Evolutionary conservation across 2,888 invertebrate species (phyloP), one percentile per base, ranked within the genome.

Genomic region (Calameuta idolon): DNA sequence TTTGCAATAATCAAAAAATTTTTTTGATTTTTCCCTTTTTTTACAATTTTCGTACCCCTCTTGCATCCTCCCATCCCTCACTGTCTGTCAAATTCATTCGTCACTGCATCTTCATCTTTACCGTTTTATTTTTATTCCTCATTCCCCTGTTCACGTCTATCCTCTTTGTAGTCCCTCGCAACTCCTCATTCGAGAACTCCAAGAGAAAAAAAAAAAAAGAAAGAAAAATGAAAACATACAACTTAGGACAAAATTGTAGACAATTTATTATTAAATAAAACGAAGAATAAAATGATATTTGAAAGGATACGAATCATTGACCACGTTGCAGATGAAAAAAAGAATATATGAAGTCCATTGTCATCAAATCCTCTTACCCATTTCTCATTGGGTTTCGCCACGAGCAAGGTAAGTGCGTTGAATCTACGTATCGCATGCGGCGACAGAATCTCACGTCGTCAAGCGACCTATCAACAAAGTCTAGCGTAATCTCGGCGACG

Each of bases 221-320:
- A 37, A 55, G 9, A 23, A 55, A 55, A 55, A 23, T 23, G 55
- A 55, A 55, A 55, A 89, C 89, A 87, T 90, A 90, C 88, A 90
- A 87, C 88, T 89, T 91, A 90, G 89, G 88, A 91, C 85, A 88
- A 91, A 55, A 91, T 90, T 91, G 91, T 91, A 91, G 90, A 89
- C 88, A 89, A 91, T 90, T 91, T 91, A 90, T 90, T 91, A 91
- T 90, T 89, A 89, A 90, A 91, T 89, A 88, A 91, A 90, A 88
- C 89, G 85, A 89, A 87, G 86, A 90, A 89, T 76, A 89, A 89
- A 87, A 87, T 90, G 90, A 90, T 88, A 89, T 90, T 89, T 81
- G 85, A 87, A 77, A 33, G 31, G 69, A 34, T 33, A 12, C 74
- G 35, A 23, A n/a, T 33, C 23, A 37, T 74, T 74, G 71, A 71